Base-by-base conservation (phyloP, 2,797 vertebrate species). In the Oryzias dopingdopingensis region DNA sequence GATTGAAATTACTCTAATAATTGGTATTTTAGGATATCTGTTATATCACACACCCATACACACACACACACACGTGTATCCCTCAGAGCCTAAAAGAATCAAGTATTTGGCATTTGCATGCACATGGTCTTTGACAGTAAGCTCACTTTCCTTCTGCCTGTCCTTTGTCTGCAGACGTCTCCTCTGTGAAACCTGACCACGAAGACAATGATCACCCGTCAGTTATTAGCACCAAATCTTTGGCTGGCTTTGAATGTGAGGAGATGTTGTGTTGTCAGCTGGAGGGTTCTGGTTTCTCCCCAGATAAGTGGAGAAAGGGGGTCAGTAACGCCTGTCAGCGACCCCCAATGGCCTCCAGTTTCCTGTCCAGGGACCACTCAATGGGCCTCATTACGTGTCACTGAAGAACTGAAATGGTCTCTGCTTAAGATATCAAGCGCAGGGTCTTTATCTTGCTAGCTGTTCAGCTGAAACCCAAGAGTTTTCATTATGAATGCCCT, bases 221-320 rank as follows among this genome's bases (percentile, higher is more conserved):
- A 59, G 81, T 79, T 81, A 87, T 87, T 88, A 88, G 80, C 76
- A 70, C 70, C 67, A 76, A 76, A 83, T 83, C 79, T 80, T 65
- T 84, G 76, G 74, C 78, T 0, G 10, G 51, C 46, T 53, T 69
- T 74, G 54, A 74, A 82, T 81, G 76, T 80, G 80, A 74, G 73
- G 82, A 79, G 80, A 86, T 79, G 80, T 67, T 80, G 84, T 84
- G 77, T 81, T 87, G 82, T 90, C 86, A 88, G 81, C 77, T 76
- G 78, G 65, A 64, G 48, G 60, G 77, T 72, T 86, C 85, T 49
- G 59, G 76, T 86, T 83, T 82, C 83, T 66, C 69, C 78, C 51
- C 71, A 84, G 73, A 81, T 76, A 80, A 85, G 79, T 62, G 79
- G 73, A 84, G 81, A 83, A 80, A 86, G 66, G 80, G 80, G 78